phyloP scores from a whole-genome alignment of 2,888 invertebrate species.

The Hoplodrina ambigua region DNA sequence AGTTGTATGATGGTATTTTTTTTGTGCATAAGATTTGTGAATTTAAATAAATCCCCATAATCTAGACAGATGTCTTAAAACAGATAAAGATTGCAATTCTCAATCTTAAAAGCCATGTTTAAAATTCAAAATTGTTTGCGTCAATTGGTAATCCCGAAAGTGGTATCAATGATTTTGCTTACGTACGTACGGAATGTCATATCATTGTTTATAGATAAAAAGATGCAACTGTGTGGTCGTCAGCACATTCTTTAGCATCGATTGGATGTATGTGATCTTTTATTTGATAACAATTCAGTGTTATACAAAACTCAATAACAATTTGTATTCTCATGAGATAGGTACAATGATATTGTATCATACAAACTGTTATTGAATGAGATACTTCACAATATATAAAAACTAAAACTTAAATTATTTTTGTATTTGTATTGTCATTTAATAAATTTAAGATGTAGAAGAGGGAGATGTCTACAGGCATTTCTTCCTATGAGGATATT shows the following conservation, averaged over 20 bases:
- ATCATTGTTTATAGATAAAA: constrained; percentile 28
- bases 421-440: too few relatives aligned
- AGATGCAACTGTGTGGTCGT: constrained; percentile 11
- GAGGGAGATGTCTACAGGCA: too few relatives aligned
- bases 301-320: not conserved
- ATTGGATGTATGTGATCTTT: constrained; percentile 25
- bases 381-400: too few relatives aligned
- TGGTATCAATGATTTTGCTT: not conserved
- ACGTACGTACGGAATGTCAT: constrained; percentile 11
- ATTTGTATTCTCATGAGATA: not conserved
- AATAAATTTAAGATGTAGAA: too few relatives aligned
- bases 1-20: too few relatives aligned
- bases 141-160: constrained; percentile 4
- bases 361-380: too few relatives aligned
- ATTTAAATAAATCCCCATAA: not conserved
- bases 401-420: too few relatives aligned
- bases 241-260: constrained; percentile 32
- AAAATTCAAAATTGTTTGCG: not conserved
- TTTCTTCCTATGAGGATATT: too few relatives aligned
- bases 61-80: not conserved
- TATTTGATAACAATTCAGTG: constrained; percentile 4
- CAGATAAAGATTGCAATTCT: not conserved
- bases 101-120: not conserved
- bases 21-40: not conserved
- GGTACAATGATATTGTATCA: too few relatives aligned